Percentiles rank a stretch among this genome's conserved stretches.
Conservation (phyloP, 1,140 invertebrate genomes). For the Ceratosolen solmsi region DNA sequence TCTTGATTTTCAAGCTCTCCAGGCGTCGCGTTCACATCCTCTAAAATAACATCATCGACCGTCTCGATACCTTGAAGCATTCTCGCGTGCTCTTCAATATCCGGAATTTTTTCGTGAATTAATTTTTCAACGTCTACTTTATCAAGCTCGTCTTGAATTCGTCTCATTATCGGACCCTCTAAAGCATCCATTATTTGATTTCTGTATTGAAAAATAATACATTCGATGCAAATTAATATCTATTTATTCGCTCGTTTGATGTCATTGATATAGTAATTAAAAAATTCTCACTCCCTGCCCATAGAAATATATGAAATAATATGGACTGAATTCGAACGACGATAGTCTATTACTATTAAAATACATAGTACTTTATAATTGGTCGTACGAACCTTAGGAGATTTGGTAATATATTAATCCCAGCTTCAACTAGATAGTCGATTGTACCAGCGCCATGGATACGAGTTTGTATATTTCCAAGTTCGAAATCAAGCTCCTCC, state of each 20-base stretch:
- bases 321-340: no score
- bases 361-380: no score
- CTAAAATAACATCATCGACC: slow-evolving; percentile 62
- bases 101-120: slow-evolving; percentile 79
- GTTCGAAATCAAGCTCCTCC: slow-evolving; percentile 82
- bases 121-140: slow-evolving; percentile 82
- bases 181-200: slow-evolving; percentile 89
- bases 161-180: slow-evolving; percentile 81
- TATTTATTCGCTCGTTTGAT: no score
- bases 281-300: no score
- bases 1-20: slow-evolving; percentile 57
- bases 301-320: no score
- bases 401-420: slow-evolving; percentile 86
- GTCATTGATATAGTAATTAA: no score
- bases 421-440: slow-evolving; percentile 86
- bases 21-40: slow-evolving; percentile 51
- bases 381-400: slow-evolving; percentile 75
- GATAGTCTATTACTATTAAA: no score
- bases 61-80: slow-evolving; percentile 61
- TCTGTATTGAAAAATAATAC: slow-evolving; percentile 51
- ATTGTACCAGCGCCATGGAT: slow-evolving; percentile 83
- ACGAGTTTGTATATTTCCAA: slow-evolving; percentile 85
- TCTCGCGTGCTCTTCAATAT: slow-evolving; percentile 76
- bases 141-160: slow-evolving; percentile 80
- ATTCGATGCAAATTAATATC: neutral